A percentile compares a stretch with the other conserved stretches of the same genome.
Conservation (phyloP, 2,797 vertebrate genomes). For the Sparidentex hasta region DNA sequence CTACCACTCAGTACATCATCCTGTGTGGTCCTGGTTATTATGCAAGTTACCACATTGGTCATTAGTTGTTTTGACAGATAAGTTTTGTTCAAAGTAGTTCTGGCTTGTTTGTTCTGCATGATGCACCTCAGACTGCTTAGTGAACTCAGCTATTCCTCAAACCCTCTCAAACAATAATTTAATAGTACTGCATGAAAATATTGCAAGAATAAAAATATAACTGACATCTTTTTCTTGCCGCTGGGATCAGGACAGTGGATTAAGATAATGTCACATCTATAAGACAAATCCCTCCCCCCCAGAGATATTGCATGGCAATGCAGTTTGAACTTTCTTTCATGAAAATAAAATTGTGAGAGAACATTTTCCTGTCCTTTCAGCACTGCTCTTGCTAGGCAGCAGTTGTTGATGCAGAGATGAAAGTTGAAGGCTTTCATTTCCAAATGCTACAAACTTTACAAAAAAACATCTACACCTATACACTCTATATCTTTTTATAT, state of each 20-base stretch:
- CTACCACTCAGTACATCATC: no score
- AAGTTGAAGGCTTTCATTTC: conserved; percentile 41
- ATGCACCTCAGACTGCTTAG: conserved; percentile 35
- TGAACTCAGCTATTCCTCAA: conserved; percentile 23
- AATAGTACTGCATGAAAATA: conserved; percentile 13
- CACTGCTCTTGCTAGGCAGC: conserved; percentile 16
- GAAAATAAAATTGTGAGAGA: conserved; percentile 47
- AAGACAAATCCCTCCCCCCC: conserved; percentile 60
- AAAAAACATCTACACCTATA: conserved; percentile 3
- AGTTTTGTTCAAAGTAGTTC: conserved; percentile 10
- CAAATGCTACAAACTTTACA: conserved; percentile 32
- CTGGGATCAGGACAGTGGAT: conserved; percentile 53
- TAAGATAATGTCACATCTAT: conserved; percentile 65
- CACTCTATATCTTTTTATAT: neutral
- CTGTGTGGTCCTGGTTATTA: no score
- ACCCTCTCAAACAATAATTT: conserved; percentile 14
- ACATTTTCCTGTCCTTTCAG: conserved; percentile 46
- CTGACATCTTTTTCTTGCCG: conserved; percentile 31
- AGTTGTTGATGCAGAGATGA: conserved; percentile 41
- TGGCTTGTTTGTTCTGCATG: conserved; percentile 35
- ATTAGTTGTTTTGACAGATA: conserved; percentile 2
- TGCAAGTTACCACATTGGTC: neutral
- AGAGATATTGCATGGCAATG: conserved; percentile 23
- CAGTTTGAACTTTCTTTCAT: conserved; percentile 61
- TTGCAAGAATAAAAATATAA: conserved; percentile 45